Evolutionary conservation across 1,140 invertebrate genomes (phyloP).

Genomic region (Procambarus clarkii): DNA sequence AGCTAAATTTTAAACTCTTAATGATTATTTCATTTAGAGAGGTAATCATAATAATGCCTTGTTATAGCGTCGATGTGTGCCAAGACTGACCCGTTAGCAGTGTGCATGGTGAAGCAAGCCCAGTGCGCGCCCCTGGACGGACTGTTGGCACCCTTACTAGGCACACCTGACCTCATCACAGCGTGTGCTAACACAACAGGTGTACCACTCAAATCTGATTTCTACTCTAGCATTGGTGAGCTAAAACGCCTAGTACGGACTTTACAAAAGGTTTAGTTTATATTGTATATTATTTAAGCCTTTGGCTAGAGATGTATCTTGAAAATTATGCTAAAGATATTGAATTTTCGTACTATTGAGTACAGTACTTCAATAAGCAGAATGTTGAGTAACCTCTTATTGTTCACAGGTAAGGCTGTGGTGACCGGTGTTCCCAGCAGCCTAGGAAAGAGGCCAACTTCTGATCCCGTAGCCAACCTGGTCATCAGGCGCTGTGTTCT

Average conservation of each 20-base stretch:
- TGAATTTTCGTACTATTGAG: no score
- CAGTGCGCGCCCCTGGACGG: constrained; percentile 8
- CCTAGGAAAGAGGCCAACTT: neutral
- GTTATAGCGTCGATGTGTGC: constrained; percentile 2
- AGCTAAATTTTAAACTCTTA: no score
- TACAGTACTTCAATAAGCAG: no score
- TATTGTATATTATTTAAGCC: no score
- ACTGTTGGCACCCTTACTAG: neutral
- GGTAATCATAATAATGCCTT: neutral
- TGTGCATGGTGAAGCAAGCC: neutral
- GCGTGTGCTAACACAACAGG: neutral
- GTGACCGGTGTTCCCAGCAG: neutral
- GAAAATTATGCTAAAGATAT: no score
- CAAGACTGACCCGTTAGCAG: neutral
- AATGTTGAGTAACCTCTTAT: no score
- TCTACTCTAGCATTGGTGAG: constrained; percentile 4
- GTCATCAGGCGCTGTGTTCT: constrained; percentile 37
- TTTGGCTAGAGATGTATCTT: no score
- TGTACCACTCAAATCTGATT: neutral
- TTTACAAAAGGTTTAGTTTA: neutral
- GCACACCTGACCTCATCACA: neutral
- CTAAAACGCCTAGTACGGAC: no score
- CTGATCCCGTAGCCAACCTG: constrained; percentile 21
- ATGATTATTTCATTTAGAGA: no score
- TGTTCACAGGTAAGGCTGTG: constrained; percentile 8